Conservation (phyloP, 2,797 vertebrate genomes). For the Rhabdomys pumilio region DNA sequence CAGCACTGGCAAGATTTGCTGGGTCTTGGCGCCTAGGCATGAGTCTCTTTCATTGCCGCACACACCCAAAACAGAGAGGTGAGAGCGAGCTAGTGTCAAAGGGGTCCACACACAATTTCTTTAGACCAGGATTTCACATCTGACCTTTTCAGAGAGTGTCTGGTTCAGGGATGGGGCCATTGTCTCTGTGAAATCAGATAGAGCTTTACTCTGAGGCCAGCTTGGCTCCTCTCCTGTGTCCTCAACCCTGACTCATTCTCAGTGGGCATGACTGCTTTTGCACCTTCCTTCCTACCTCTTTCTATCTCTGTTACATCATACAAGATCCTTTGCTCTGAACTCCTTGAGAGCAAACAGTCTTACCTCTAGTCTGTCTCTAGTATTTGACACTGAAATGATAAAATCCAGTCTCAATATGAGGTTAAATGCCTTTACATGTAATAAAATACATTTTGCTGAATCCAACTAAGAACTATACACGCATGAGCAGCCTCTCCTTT, state of each 20-base stretch:
- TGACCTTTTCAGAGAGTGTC: constrained; percentile 35
- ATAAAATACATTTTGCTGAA: constrained; percentile 27
- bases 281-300: not conserved
- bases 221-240: no score
- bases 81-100: not conserved
- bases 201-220: not conserved
- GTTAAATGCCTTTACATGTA: constrained; percentile 17
- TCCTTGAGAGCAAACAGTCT: not conserved
- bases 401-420: constrained; percentile 19
- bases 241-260: not conserved
- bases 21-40: not conserved
- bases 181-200: not conserved
- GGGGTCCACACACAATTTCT: not conserved
- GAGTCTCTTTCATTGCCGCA: not conserved
- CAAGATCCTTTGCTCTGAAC: not conserved
- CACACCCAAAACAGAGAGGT: not conserved
- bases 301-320: not conserved
- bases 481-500: not conserved
- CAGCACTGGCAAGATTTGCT: not conserved
- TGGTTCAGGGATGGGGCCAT: not conserved
- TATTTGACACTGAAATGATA: constrained; percentile 42
- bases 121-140: constrained; percentile 10
- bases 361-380: not conserved
- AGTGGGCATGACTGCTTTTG: accelerated
- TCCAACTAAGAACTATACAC: not conserved